A percentile compares a stretch with the other conserved stretches of the same genome.
Conservation (phyloP, 2,113 vertebrate species). For the Hippopotamus amphibius region DNA sequence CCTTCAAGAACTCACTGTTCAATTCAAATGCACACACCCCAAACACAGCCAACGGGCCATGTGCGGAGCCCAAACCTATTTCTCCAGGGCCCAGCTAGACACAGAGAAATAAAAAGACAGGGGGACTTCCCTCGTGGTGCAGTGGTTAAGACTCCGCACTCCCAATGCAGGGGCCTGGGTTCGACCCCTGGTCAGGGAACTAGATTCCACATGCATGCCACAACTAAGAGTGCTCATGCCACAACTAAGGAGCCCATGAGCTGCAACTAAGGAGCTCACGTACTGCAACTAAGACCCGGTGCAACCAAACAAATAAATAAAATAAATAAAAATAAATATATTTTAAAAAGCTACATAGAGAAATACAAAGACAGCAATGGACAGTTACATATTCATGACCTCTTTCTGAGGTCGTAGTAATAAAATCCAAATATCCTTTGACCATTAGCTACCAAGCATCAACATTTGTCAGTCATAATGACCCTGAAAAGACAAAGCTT, state of each 20-base stretch:
- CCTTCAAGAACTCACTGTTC: background rate
- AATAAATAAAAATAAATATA: too few relatives aligned
- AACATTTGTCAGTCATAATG: background rate
- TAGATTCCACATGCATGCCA: too few relatives aligned
- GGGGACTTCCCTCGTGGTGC: too few relatives aligned
- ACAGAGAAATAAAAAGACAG: background rate
- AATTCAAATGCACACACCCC: background rate
- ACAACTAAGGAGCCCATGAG: too few relatives aligned
- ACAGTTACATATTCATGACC: background rate
- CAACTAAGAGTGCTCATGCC: too few relatives aligned
- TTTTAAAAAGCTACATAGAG: too few relatives aligned
- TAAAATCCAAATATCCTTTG: background rate
- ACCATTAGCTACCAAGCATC: slow-evolving; percentile 28
- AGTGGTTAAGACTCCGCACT: too few relatives aligned
- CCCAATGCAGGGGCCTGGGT: too few relatives aligned
- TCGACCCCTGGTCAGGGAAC: too few relatives aligned
- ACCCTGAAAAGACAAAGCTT: slow-evolving; percentile 48
- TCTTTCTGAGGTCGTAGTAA: background rate
- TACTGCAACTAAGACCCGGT: too few relatives aligned
- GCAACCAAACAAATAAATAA: too few relatives aligned
- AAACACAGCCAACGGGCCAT: background rate
- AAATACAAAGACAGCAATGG: background rate
- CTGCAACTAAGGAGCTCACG: too few relatives aligned
- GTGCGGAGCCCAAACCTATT: background rate
- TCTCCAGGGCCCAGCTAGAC: background rate